Base-by-base conservation (phyloP, 2,888 invertebrate species). In the Lasius platythorax region DNA sequence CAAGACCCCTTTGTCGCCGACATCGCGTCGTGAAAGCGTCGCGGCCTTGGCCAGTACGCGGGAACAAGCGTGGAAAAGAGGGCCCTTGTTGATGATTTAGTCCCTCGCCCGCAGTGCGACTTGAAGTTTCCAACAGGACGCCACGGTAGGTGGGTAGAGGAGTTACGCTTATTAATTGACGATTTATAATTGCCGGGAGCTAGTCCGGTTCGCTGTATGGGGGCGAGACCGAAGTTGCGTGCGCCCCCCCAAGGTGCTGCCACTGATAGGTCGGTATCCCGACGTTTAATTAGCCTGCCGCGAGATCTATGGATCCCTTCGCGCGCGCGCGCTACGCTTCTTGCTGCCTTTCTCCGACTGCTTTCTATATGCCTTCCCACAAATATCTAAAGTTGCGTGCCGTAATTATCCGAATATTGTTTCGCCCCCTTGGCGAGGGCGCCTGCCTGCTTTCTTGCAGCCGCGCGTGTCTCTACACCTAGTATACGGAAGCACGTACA, bases 81-180 rank as follows among this genome's bases (percentile, higher is more conserved):
- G 23, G 63, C 9, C 84, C 88, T 46, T 33, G 73, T 53, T 64
- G 81, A 58, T 87, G 88, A 89, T 87, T 88, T 88, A 89, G 75
- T 79, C 56, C 63, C 67, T 50, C 82, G 82, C 72, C 79, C 61
- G 67, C 63, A 56, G 79, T 67, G 83, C 73, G 70, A 70, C 78
- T 81, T 61, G 79, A 72, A 84, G 70, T 85, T 86, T 63, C 82
- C 74, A 84, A 84, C 87, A 73, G 83, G 85, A 89, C 75, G 84
- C 78, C 84, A 78, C 70, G 70, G 79, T 87, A 84, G 85, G 81
- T 81, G 85, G 85, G 81, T 86, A 8, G 50, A 75, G 84, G 88
- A 88, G 89, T 90, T 89, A 88, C 90, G 88, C 90, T 91, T 92
- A 91, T 93, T 93, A 93, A 93, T 93, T 90, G 92, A 91, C 90